Percentiles rank a stretch among this genome's conserved stretches.
Evolutionary conservation across 1,140 invertebrate species (phyloP).

Genomic region (Venturia canescens): DNA sequence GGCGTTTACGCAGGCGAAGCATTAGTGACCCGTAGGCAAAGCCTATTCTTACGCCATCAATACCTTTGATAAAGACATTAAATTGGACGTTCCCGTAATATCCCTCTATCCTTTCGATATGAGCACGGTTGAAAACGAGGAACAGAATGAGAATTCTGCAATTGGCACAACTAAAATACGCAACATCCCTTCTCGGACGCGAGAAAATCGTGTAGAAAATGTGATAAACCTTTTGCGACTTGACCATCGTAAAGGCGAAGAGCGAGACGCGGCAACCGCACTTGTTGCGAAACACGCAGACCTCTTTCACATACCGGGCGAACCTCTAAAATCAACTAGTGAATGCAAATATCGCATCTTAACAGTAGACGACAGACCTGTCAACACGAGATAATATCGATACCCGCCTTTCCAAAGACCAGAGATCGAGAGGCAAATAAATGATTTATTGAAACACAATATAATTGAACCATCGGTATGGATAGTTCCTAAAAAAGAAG

Average conservation of each 20-base stretch:
- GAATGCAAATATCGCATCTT: slow-evolving; percentile 58
- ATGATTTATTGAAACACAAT: slow-evolving; percentile 53
- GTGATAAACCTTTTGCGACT: too few relatives aligned
- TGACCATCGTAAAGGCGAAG: too few relatives aligned
- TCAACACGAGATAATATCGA: slow-evolving; percentile 63
- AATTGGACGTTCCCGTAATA: slow-evolving; percentile 2
- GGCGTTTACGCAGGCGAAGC: too few relatives aligned
- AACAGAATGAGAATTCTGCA: neutral
- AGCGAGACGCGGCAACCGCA: too few relatives aligned
- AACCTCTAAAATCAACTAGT: slow-evolving; percentile 46
- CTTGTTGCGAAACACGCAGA: neutral
- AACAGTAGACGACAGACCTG: slow-evolving; percentile 45
- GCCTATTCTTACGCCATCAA: slow-evolving; percentile 32
- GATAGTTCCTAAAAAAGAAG: slow-evolving; percentile 59
- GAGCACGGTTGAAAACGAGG: neutral
- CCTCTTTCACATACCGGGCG: slow-evolving; percentile 56
- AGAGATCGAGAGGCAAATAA: slow-evolving; percentile 67
- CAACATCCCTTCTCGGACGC: too few relatives aligned
- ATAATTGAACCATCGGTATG: slow-evolving; percentile 55
- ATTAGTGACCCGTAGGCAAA: too few relatives aligned
- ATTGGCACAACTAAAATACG: too few relatives aligned
- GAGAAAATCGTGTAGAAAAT: too few relatives aligned
- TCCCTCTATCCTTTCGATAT: too few relatives aligned
- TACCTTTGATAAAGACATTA: slow-evolving; percentile 17
- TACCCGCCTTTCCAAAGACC: slow-evolving; percentile 64